phyloP scores from a whole-genome alignment of 2,888 invertebrate genomes.

The Orthosia gracilis region DNA sequence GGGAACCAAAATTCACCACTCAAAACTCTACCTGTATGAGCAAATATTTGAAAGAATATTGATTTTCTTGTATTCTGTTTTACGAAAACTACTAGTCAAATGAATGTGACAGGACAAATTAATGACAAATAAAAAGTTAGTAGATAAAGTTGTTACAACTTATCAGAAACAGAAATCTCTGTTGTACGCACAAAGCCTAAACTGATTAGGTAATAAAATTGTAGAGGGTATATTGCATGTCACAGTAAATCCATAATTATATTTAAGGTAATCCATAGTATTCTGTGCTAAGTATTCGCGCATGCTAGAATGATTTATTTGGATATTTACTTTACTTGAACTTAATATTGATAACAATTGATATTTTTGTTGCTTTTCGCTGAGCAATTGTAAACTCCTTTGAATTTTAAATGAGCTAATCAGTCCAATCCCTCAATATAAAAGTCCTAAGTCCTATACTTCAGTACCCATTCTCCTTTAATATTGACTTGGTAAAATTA shows the following conservation, averaged over 20 bases:
- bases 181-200: conserved; percentile 34
- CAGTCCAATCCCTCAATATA: conserved; percentile 15
- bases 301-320: conserved; percentile 51
- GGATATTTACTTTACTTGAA: conserved; percentile 33
- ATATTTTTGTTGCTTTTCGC: conserved; percentile 66
- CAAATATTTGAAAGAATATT: neutral
- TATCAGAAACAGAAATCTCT: conserved; percentile 15
- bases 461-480: conserved; percentile 6
- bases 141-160: conserved; percentile 35
- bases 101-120: conserved; percentile 31
- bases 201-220: conserved; percentile 15
- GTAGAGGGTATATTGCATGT: conserved; percentile 26
- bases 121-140: conserved; percentile 26
- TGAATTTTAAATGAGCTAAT: conserved; percentile 21
- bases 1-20: neutral
- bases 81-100: conserved; percentile 12
- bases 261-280: conserved; percentile 28
- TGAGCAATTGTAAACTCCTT: conserved; percentile 67
- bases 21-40: neutral
- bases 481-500: conserved; percentile 19
- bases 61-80: neutral
- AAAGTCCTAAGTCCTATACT: neutral
- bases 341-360: conserved; percentile 12
- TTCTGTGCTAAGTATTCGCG: conserved; percentile 63
- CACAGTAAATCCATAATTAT: conserved; percentile 37